These are phyloP conservation scores for Epinephelus cyanopodus DNA, from an alignment of 2,113 vertebrate species.

Conservation along the genomic window DNA sequence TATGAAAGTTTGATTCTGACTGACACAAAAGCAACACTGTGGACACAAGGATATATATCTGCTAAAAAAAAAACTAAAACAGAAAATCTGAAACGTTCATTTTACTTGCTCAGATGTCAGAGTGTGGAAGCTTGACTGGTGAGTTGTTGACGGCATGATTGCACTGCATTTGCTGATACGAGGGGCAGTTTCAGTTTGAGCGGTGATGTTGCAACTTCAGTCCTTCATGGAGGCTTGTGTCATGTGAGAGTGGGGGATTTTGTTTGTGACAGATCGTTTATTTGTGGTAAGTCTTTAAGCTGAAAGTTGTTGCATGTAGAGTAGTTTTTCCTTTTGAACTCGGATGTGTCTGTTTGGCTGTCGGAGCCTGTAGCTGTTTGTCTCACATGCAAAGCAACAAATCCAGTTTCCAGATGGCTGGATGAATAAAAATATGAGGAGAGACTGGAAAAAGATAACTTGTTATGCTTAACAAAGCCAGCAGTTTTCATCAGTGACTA, in stretches of 20 bases:
- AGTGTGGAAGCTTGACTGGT: neutral
- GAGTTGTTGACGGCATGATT: constrained; percentile 13
- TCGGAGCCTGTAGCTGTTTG: constrained; percentile 1
- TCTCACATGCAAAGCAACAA: neutral
- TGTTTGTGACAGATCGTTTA: constrained; percentile 22
- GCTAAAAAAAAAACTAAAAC: neutral
- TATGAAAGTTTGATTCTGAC: constrained; percentile 51
- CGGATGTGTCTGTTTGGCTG: neutral
- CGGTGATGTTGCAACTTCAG: constrained; percentile 8
- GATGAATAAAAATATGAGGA: neutral
- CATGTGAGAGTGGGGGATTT: constrained; percentile 8
- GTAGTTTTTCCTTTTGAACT: neutral
- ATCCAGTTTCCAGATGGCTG: constrained; percentile 9
- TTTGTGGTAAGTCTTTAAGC: constrained; percentile 49
- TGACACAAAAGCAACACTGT: constrained; percentile 44
- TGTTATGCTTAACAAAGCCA: neutral
- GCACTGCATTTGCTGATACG: neutral
- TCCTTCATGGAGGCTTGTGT: neutral
- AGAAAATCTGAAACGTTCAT: neutral
- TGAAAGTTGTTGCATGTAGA: neutral
- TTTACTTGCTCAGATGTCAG: constrained; percentile 1
- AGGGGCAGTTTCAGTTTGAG: neutral
- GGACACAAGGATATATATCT: neutral
- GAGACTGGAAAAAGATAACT: neutral
- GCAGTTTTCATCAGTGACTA: neutral